A percentile compares a stretch with the other conserved stretches of the same genome.
Conservation (phyloP, 1,140 invertebrate species). For the Musca vetustissima region DNA sequence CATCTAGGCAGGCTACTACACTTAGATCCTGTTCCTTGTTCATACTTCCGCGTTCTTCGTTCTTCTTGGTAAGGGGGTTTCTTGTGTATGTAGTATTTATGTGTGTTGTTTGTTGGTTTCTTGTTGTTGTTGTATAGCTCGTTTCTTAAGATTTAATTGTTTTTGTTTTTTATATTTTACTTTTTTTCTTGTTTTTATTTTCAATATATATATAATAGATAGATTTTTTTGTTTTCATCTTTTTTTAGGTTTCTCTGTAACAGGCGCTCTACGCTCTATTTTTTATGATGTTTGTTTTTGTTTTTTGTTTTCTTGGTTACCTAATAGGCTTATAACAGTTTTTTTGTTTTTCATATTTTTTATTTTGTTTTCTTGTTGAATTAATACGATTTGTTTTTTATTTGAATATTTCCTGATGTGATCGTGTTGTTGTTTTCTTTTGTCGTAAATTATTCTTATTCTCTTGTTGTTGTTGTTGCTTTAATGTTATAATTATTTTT, state of each 20-base stretch:
- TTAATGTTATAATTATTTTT: neutral
- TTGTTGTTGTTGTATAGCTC: constrained; percentile 11
- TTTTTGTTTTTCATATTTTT: too few species aligned
- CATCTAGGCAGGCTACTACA: neutral
- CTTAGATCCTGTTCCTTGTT: too few species aligned
- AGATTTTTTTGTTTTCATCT: constrained; percentile 9
- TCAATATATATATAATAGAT: neutral
- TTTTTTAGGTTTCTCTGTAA: constrained; percentile 15
- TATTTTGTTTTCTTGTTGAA: too few species aligned
- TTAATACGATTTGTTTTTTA: constrained; percentile 21
- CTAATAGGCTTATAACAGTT: neutral
- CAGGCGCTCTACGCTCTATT: constrained; percentile 22
- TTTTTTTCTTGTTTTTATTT: neutral
- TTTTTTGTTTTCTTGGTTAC: neutral
- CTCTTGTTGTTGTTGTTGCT: neutral
- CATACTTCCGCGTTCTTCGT: too few species aligned
- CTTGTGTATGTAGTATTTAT: too few species aligned
- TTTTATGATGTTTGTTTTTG: constrained; percentile 16
- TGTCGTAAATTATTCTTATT: neutral
- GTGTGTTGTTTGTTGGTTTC: neutral
- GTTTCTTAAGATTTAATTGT: constrained; percentile 1
- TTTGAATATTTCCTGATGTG: constrained; percentile 14
- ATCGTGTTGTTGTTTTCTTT: constrained; percentile 1
- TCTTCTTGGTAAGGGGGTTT: too few species aligned
- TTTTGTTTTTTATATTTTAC: constrained; percentile 15